Evolutionary conservation across 2,888 invertebrate species (phyloP), one percentile per base, ranked within the genome.

Genomic region (Drosophila neotestacea): DNA sequence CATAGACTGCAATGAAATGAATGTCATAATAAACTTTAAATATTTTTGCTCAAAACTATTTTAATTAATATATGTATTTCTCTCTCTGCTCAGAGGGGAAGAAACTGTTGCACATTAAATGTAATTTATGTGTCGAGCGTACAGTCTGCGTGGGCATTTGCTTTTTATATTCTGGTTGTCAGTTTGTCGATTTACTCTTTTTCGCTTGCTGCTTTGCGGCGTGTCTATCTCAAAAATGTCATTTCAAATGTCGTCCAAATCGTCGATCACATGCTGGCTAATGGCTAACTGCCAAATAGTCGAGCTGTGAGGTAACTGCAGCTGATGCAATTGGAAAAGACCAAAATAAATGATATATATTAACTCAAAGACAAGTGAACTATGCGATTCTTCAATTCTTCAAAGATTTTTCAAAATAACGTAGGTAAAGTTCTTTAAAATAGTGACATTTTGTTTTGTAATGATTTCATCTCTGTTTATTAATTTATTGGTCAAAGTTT

Each of bases 1-100:
- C 92, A 78, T 93, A 92, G 68, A 93, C 93, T 93, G 87, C 36
- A 91, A 91, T 54, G 41, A 79, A 36, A 74, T 30, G 1, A 46
- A 63, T 56, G 44, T 22, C 51, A 30, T 47, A 42, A 60, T 50
- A 38, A 59, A 63, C 38, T 54, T 78, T 42, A 65, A 64, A 58
- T 74, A 70, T 48, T 51, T 56, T 64, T 55, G 36, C 60, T 22
- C n/a, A 6, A 32, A 61, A 38, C 44, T 30, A 67, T 69, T 77
- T 79, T 68, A 79, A 85, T 85, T 73, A 88, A 71, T 48, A 61
- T 11, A 3, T 27, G 4, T 36, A 6, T 36, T n/a, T 32, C 42
- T 42, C 41, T 16, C 47, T 47, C n/a, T 28, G 32, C n/a, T 28
- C 11, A 34, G n/a, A 42, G 46, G 30, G 30, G 13, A 16, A 51